phyloP scores from a whole-genome alignment of 2,797 vertebrate genomes.

The Phaenicophaeus curvirostris region DNA sequence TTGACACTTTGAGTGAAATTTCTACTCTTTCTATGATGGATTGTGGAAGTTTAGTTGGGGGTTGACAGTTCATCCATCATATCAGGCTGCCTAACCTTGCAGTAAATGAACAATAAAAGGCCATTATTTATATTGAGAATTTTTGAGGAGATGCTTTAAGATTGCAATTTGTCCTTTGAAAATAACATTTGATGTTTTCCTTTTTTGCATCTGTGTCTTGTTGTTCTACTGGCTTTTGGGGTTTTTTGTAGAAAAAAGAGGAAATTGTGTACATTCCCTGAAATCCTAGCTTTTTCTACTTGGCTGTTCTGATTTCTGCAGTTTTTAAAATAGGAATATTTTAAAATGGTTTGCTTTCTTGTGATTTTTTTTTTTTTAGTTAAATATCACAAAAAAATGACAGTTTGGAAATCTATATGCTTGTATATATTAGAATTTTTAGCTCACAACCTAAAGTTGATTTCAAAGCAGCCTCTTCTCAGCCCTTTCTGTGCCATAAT shows the following conservation, averaged over 20 bases:
- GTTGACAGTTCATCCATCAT: constrained; percentile 90
- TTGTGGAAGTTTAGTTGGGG: constrained; percentile 84
- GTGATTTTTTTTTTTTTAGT: too few relatives aligned
- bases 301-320: accelerated
- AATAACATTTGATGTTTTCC: background rate
- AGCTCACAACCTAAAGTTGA: background rate
- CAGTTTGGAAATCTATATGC: background rate
- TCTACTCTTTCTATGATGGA: constrained; percentile 80
- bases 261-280: background rate
- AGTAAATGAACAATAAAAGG: constrained; percentile 91
- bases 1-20: constrained; percentile 71
- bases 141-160: constrained; percentile 41
- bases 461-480: background rate
- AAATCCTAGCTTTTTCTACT: background rate
- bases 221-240: background rate
- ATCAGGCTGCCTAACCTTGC: constrained; percentile 89
- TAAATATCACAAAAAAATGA: background rate
- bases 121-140: constrained; percentile 78
- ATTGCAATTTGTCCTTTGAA: constrained; percentile 2
- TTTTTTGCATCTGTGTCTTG: background rate
- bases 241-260: background rate
- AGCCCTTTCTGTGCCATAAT: background rate
- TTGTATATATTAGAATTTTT: background rate
- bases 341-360: background rate
- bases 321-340: background rate